These are phyloP conservation scores for Scartelaos histophorus DNA, from an alignment of 2,113 vertebrate genomes.

Conservation along the genomic window DNA sequence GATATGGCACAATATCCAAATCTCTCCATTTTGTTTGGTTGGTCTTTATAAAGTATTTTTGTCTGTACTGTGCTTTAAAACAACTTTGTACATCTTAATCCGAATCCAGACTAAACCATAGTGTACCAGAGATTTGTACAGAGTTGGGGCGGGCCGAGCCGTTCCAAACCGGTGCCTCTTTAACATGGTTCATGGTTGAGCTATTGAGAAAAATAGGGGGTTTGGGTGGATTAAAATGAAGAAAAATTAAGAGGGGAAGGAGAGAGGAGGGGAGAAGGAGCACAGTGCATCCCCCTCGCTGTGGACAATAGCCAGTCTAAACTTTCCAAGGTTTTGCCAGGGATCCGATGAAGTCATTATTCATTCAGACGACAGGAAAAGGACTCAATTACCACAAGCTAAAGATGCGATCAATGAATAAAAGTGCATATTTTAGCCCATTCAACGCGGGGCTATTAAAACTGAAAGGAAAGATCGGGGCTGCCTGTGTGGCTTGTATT, in stretches of 20 bases:
- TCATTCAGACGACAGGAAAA: constrained; percentile 87
- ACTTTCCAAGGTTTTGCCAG: constrained; percentile 82
- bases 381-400: constrained; percentile 98
- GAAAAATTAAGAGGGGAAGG: constrained; percentile 88
- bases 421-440: constrained; percentile 97
- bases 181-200: constrained; percentile 75
- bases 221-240: constrained; percentile 88
- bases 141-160: constrained; percentile 23
- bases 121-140: constrained; percentile 6
- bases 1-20: too few relatives aligned
- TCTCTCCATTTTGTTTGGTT: too few relatives aligned
- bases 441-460: constrained; percentile 95
- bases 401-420: constrained; percentile 99
- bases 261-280: constrained; percentile 54
- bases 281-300: constrained; percentile 84
- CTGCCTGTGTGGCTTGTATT: constrained; percentile 86
- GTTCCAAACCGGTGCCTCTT: constrained; percentile 49
- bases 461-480: constrained; percentile 96
- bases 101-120: not conserved
- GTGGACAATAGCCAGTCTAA: constrained; percentile 88
- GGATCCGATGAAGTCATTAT: constrained; percentile 97
- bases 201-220: constrained; percentile 74
- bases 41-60: not conserved
- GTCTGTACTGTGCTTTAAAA: not conserved
- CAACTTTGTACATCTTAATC: not conserved